These are phyloP conservation scores for Ectemnius cavifrons DNA, from an alignment of 2,888 invertebrate genomes.

Conservation along the genomic window DNA sequence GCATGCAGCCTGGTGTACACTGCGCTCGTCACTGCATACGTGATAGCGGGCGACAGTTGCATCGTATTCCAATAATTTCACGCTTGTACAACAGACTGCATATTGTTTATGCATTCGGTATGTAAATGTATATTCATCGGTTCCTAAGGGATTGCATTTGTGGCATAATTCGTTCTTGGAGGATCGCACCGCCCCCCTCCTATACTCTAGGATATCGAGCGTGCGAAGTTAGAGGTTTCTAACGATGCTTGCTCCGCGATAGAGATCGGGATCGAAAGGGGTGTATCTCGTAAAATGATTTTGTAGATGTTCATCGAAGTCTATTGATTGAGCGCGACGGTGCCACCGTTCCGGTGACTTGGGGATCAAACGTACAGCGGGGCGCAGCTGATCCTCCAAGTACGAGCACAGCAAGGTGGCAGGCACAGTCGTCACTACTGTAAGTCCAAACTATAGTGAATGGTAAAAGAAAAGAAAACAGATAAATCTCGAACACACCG, in stretches of 20 bases:
- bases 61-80: constrained; percentile 41
- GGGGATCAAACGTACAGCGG: constrained; percentile 65
- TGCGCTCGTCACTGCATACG: constrained; percentile 27
- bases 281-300: background rate
- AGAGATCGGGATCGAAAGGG: background rate
- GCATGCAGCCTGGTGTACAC: constrained; percentile 47
- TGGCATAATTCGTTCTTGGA: constrained; percentile 69
- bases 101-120: constrained; percentile 24
- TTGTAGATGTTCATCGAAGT: too few relatives aligned
- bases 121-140: constrained; percentile 57
- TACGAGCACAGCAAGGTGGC: constrained; percentile 73
- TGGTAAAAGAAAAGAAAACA: constrained; percentile 46
- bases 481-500: constrained; percentile 55
- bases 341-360: constrained; percentile 55
- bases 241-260: background rate
- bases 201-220: background rate
- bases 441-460: constrained; percentile 65
- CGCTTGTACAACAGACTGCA: constrained; percentile 34
- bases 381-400: constrained; percentile 70
- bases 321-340: constrained; percentile 31
- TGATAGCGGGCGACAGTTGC: background rate
- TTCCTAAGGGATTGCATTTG: constrained; percentile 71
- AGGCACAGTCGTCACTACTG: constrained; percentile 74
- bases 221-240: background rate
- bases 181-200: constrained; percentile 61